phyloP scores from a whole-genome alignment of 2,797 vertebrate genomes.

The Eulemur coronatus region DNA sequence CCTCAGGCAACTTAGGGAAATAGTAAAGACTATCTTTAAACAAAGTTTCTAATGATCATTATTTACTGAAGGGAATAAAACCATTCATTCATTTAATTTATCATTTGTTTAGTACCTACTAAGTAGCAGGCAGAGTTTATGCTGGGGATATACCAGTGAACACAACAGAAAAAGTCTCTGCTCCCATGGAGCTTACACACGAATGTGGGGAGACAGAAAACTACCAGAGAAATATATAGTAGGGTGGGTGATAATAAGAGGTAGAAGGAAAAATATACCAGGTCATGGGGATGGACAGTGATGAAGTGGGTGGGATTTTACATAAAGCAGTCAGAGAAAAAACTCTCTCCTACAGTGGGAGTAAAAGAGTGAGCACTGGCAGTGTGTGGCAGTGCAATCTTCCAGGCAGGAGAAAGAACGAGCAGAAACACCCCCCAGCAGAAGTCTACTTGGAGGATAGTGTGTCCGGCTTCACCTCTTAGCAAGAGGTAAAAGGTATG shows the following conservation, averaged over 20 bases:
- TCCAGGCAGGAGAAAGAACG: background rate
- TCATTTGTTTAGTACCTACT: too few species aligned
- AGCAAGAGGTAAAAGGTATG: background rate
- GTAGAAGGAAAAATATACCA: background rate
- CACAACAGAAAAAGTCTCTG: rapidly evolving
- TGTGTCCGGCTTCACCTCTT: background rate
- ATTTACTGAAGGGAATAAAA: background rate
- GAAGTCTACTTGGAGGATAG: background rate
- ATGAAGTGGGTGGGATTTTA: background rate
- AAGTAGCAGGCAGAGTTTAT: rapidly evolving
- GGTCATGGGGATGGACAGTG: background rate
- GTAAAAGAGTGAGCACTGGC: background rate
- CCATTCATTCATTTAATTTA: background rate
- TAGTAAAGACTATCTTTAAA: background rate
- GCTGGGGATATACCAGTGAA: rapidly evolving
- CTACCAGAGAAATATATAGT: rapidly evolving
- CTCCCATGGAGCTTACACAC: rapidly evolving
- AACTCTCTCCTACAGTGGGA: too few species aligned
- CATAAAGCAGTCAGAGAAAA: background rate
- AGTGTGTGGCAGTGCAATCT: too few species aligned
- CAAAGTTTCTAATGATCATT: background rate
- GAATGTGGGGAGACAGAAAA: background rate
- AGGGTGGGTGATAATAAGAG: background rate
- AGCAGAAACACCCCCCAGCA: background rate
- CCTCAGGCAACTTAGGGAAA: too few species aligned